Evolutionary conservation across 2,888 invertebrate species (phyloP).

Genomic region (Oligia latruncula): DNA sequence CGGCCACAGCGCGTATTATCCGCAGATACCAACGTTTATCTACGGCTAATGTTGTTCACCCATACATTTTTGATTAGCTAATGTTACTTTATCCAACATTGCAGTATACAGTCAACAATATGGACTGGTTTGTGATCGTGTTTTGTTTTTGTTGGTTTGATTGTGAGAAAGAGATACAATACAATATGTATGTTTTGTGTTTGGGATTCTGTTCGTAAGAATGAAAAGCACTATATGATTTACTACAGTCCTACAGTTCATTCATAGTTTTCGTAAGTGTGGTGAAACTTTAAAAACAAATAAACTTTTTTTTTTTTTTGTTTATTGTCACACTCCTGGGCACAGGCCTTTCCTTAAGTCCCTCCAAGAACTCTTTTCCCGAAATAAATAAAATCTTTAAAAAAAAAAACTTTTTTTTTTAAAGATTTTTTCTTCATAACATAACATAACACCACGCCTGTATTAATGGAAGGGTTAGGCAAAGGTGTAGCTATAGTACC

Average conservation of each 20-base stretch:
- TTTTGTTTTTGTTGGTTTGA: slow-evolving; percentile 28
- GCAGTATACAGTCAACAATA: slow-evolving; percentile 26
- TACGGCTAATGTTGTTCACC: slow-evolving; percentile 75
- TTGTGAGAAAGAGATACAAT: slow-evolving; percentile 10
- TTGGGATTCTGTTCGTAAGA: neutral
- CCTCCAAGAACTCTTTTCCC: too few relatives aligned
- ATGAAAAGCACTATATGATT: neutral
- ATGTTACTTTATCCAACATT: slow-evolving; percentile 43
- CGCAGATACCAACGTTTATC: slow-evolving; percentile 80
- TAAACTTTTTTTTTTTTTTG: neutral
- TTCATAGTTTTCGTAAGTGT: neutral
- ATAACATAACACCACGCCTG: neutral
- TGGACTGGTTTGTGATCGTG: neutral
- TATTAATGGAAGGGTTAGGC: neutral
- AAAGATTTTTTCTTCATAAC: neutral
- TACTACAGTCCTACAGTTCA: neutral
- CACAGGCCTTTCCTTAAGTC: too few relatives aligned
- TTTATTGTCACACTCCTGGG: neutral
- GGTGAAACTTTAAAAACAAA: neutral
- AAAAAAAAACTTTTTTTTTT: neutral
- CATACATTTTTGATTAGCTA: slow-evolving; percentile 71
- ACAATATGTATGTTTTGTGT: neutral
- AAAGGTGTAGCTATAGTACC: neutral
- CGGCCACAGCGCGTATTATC: slow-evolving; percentile 73
- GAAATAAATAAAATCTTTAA: too few relatives aligned